Conservation (phyloP, 1,140 invertebrate genomes). For the Tetragonula clypearis region DNA sequence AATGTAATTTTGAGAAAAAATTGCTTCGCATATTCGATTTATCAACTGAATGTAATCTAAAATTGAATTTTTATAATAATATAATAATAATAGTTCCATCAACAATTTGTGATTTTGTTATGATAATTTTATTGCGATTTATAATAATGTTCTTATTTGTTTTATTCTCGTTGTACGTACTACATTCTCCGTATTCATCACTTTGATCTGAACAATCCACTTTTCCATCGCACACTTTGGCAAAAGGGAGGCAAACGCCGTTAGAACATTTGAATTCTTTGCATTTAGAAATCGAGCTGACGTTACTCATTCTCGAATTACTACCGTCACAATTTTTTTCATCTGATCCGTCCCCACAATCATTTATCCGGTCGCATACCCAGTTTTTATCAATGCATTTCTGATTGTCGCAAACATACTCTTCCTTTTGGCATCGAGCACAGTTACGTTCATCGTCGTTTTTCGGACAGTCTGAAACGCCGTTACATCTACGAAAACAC, state of each 20-base stretch:
- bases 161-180: conserved; percentile 76
- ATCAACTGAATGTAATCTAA: neutral
- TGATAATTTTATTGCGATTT: neutral
- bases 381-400: conserved; percentile 85
- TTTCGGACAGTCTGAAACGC: conserved; percentile 79
- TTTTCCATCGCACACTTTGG: conserved; percentile 87
- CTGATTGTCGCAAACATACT: conserved; percentile 84
- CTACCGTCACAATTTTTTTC: conserved; percentile 81
- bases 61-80: neutral
- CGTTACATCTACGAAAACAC: conserved; percentile 71
- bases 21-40: too few species aligned
- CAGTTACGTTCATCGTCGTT: conserved; percentile 90
- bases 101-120: neutral
- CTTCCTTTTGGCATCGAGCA: conserved; percentile 82
- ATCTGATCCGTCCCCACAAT: conserved; percentile 88
- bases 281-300: conserved; percentile 63
- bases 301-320: neutral
- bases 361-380: conserved; percentile 86
- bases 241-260: conserved; percentile 86
- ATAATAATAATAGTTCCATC: neutral
- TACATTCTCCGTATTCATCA: conserved; percentile 85
- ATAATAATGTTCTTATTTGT: neutral
- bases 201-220: conserved; percentile 89
- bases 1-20: too few species aligned
- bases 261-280: conserved; percentile 84